A percentile compares a stretch with the other conserved stretches of the same genome.
These are phyloP conservation scores for Tetropium fuscum DNA, from an alignment of 2,888 invertebrate genomes.

Conservation along the genomic window DNA sequence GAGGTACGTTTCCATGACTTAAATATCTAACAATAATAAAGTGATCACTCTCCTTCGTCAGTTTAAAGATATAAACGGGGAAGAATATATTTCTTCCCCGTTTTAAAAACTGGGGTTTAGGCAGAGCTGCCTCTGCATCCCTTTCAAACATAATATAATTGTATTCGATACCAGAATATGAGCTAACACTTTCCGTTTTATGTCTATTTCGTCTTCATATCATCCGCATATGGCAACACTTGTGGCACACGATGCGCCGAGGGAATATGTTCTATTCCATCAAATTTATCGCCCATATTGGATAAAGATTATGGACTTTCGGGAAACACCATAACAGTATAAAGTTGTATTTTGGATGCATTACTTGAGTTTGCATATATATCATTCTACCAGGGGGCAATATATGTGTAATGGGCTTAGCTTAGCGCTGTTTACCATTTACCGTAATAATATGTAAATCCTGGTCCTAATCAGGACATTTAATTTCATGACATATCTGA, in stretches of 20 bases:
- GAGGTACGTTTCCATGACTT: too few species aligned
- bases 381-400: slow-evolving; percentile 1
- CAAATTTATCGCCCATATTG: slow-evolving; percentile 4
- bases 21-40: too few species aligned
- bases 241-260: slow-evolving; percentile 30
- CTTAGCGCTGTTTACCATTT: too few species aligned
- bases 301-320: slow-evolving; percentile 1
- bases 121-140: too few species aligned
- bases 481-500: too few species aligned
- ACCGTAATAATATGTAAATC: too few species aligned
- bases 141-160: too few species aligned
- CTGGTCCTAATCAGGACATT: too few species aligned
- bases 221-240: slow-evolving; percentile 41
- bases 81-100: too few species aligned
- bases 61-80: too few species aligned
- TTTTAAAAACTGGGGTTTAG: too few species aligned
- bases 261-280: not conserved
- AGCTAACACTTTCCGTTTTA: not conserved
- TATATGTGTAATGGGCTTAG: slow-evolving; percentile 1
- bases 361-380: slow-evolving; percentile 1
- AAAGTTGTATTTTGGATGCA: slow-evolving; percentile 7
- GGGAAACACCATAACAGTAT: slow-evolving; percentile 8
- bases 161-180: not conserved
- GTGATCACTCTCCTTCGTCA: too few species aligned
- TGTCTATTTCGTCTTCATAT: slow-evolving; percentile 50